Conservation (phyloP, 1,140 invertebrate genomes). For the Heliconius hewitsoni region DNA sequence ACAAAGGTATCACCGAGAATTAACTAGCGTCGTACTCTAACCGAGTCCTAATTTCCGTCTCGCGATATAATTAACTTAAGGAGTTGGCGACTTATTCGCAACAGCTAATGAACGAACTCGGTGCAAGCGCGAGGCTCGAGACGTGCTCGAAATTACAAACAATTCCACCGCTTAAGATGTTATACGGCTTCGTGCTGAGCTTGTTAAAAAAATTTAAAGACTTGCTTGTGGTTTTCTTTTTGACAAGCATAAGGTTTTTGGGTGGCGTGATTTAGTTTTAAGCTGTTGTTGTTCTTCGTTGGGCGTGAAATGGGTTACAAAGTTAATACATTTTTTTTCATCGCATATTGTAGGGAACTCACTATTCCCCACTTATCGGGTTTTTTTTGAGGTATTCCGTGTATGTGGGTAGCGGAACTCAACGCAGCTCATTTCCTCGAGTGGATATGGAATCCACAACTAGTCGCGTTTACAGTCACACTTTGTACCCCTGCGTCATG, state of each 20-base stretch:
- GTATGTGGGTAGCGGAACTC: no score
- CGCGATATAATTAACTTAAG: slow-evolving; percentile 31
- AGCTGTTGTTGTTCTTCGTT: background rate
- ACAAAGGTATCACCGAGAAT: background rate
- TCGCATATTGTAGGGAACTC: no score
- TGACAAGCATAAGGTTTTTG: background rate
- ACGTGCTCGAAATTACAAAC: slow-evolving; percentile 53
- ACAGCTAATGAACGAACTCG: slow-evolving; percentile 63
- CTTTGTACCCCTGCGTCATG: no score
- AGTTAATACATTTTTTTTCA: background rate
- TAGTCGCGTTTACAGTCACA: no score
- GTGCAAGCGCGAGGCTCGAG: slow-evolving; percentile 54
- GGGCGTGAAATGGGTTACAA: background rate
- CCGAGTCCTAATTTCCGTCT: slow-evolving; percentile 22
- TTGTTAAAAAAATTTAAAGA: slow-evolving; percentile 23
- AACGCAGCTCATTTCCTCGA: no score
- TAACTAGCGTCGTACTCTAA: slow-evolving; percentile 5
- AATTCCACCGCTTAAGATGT: slow-evolving; percentile 29
- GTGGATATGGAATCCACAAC: no score
- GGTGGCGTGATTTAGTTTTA: background rate
- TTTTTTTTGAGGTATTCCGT: no score
- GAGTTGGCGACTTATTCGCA: slow-evolving; percentile 61
- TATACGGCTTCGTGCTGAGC: slow-evolving; percentile 16
- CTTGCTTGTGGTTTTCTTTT: background rate
- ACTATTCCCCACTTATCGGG: no score